Percentiles rank a stretch among this genome's conserved stretches.
phyloP scores from a whole-genome alignment of 2,797 vertebrate genomes.

The Lagocephalus sceleratus region DNA sequence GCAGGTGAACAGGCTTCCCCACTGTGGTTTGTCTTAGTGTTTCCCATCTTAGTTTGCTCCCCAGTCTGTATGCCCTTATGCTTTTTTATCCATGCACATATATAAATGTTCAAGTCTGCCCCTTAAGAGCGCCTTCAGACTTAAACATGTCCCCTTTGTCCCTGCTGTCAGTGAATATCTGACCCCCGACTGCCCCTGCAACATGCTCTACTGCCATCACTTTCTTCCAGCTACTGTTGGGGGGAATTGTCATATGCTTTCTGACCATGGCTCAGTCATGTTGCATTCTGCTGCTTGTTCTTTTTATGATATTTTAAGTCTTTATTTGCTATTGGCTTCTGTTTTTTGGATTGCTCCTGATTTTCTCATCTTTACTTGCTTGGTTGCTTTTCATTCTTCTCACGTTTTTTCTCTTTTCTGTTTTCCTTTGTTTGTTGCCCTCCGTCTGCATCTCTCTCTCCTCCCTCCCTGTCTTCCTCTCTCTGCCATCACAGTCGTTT shows the following conservation, averaged over 20 bases:
- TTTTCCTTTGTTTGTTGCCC: constrained; percentile 76
- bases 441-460: constrained; percentile 57
- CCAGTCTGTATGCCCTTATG: constrained; percentile 47
- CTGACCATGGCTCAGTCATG: constrained; percentile 71
- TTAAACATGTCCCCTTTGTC: constrained; percentile 61
- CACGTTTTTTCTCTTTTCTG: constrained; percentile 76
- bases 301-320: constrained; percentile 67
- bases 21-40: constrained; percentile 45
- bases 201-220: constrained; percentile 72
- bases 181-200: constrained; percentile 53
- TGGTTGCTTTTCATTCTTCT: constrained; percentile 76
- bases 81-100: constrained; percentile 55
- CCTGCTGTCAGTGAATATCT: constrained; percentile 47
- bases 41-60: constrained; percentile 35
- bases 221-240: constrained; percentile 71
- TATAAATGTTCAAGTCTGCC: constrained; percentile 65
- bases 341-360: constrained; percentile 71
- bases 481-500: constrained; percentile 80
- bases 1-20: constrained; percentile 24
- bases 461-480: constrained; percentile 45
- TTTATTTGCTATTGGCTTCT: constrained; percentile 65
- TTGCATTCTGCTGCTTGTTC: constrained; percentile 75
- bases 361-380: constrained; percentile 75
- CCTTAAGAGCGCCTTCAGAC: constrained; percentile 53
- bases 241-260: constrained; percentile 67